These are phyloP conservation scores for Phoebastria nigripes DNA, from an alignment of 2,797 vertebrate genomes.

Conservation along the genomic window DNA sequence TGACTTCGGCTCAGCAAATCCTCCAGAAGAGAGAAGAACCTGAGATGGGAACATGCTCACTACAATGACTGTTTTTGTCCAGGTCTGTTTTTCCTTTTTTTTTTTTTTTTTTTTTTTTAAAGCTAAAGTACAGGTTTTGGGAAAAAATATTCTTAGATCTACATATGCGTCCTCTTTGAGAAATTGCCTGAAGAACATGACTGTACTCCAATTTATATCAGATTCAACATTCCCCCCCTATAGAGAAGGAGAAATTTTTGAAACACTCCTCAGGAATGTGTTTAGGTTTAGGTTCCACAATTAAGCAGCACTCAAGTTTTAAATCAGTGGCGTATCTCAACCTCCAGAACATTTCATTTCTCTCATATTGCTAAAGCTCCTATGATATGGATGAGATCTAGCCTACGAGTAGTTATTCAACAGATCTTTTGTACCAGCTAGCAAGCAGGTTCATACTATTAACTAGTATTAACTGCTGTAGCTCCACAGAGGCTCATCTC, in stretches of 20 bases:
- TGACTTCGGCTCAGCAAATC: neutral
- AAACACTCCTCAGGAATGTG: neutral
- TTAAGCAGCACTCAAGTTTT: neutral
- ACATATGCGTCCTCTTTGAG: neutral
- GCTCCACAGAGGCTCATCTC: neutral
- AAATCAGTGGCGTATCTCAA: neutral
- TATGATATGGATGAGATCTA: neutral
- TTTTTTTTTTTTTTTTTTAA: neutral
- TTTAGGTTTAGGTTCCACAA: neutral
- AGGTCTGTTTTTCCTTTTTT: accelerated
- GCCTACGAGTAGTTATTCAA: neutral
- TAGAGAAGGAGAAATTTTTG: neutral
- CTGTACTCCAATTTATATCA: neutral
- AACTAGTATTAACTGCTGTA: neutral
- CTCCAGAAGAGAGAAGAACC: neutral
- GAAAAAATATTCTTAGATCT: neutral
- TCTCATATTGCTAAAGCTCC: neutral
- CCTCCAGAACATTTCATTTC: neutral
- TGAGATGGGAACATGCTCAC: accelerated
- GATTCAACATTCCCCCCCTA: neutral
- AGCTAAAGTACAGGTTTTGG: neutral
- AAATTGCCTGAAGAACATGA: neutral
- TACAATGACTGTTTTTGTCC: neutral
- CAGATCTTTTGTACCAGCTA: neutral
- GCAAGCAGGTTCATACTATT: neutral